These are phyloP conservation scores for Heliothis peltigera DNA, from an alignment of 2,888 invertebrate genomes.

Conservation along the genomic window DNA sequence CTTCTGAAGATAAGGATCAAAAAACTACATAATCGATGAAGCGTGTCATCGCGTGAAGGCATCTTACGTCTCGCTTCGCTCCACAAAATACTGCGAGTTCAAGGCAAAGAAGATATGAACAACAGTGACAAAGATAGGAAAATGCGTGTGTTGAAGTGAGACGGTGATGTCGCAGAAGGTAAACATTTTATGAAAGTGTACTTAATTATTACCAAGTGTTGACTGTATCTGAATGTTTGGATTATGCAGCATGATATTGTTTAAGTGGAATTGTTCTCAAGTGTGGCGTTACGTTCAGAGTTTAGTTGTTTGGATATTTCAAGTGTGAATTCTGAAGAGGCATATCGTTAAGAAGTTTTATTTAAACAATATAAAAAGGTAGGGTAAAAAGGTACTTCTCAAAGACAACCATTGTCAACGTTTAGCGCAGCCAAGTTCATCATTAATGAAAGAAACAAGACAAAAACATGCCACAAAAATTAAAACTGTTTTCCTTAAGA, in stretches of 20 bases:
- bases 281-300: slow-evolving; percentile 10
- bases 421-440: neutral
- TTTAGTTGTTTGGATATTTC: slow-evolving; percentile 3
- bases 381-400: no score
- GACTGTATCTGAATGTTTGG: slow-evolving; percentile 47
- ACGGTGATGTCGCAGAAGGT: slow-evolving; percentile 48
- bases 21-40: slow-evolving; percentile 59
- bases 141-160: slow-evolving; percentile 12
- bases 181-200: slow-evolving; percentile 64
- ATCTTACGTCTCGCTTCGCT: slow-evolving; percentile 54
- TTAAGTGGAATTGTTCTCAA: slow-evolving; percentile 19
- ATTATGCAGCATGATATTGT: slow-evolving; percentile 39
- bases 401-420: neutral
- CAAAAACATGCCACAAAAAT: neutral
- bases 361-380: no score
- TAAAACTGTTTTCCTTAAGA: neutral
- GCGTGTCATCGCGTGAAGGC: slow-evolving; percentile 58
- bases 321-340: slow-evolving; percentile 4
- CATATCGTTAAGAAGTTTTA: no score
- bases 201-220: slow-evolving; percentile 52
- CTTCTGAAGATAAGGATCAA: slow-evolving; percentile 52
- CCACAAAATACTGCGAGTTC: slow-evolving; percentile 63
- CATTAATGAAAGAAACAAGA: neutral
- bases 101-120: slow-evolving; percentile 42
- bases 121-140: slow-evolving; percentile 19